Evolutionary conservation across 2,797 vertebrate genomes (phyloP), one percentile per base, ranked within the genome.

Genomic region (Coendou prehensilis): DNA sequence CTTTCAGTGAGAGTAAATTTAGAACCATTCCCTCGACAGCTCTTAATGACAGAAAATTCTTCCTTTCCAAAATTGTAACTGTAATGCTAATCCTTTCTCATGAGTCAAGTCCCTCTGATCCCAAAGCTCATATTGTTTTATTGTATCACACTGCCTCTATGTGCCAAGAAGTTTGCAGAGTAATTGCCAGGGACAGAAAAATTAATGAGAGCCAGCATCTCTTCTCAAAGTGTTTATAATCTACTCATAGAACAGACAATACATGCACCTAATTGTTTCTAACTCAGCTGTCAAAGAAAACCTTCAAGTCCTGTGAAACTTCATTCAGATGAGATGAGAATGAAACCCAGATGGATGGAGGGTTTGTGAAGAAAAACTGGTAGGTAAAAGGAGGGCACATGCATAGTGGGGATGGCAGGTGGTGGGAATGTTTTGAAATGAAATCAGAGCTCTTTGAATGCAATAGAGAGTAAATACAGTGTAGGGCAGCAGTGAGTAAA

Each of bases 121-220:
- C 3, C 37, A 41, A 83, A 78, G 15, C 5, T 26, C 4, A 67
- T 28, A 17, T 14, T 30, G 10, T n/a, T 75, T 30, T 78, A 61
- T 33, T 37, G 45, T 73, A 57, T 63, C 54, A n/a, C 14, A 41
- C 20, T 61, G 23, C 9, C 15, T 87, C 47, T 47, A 13, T 9
- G 7, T 30, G 15, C 52, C 30, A 80, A 57, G 64, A 73, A 54
- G 50, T 63, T 41, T 84, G 52, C 33, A 84, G 79, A 50, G 30
- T 57, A 50, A 87, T 79, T 91, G n/a, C 45, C 28, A n/a, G 69
- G 30, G 73, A 84, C 4, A 79, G 3, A 89, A 94, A 73, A 92
- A 26, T 45, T 30, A 59, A 80, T 86, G 67, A 93, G 11, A 47
- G 6, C 45, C n/a, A 47, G 28, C 1, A 1, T 67, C 17, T 67